Evolutionary conservation across 92 coral and sea anemone genomes (phyloP), one percentile per base, ranked within the genome.

Genomic region (Phymanthus crucifer): DNA sequence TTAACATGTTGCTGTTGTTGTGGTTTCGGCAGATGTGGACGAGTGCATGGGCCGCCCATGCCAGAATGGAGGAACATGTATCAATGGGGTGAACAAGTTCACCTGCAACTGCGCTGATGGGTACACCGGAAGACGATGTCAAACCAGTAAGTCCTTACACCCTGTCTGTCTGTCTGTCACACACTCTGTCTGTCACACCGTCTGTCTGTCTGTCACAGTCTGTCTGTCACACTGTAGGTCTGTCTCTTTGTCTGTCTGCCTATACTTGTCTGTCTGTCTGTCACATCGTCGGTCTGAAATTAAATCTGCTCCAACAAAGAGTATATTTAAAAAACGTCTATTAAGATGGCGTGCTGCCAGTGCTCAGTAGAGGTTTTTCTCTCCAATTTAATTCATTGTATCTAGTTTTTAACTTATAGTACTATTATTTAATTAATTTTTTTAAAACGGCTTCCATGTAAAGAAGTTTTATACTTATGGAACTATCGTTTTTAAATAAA

Each of bases 41-140:
- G 64, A 54, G 14, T 54, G 64, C n/a, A 12, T 54, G 6, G 64
- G 64, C 24, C 64, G 64, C 3, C 64, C 64, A 6, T 54, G 64
- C 27, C 64, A 54, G 64, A 54, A 54, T 29, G 64, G 64, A 54
- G 64, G 64, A 54, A 54, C 64, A 1, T 54, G 64, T 54, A 54
- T 54, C 10, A 11, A 54, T 19, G 64, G 64, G 8, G 27, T 54
- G 1, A 54, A 54, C 64, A 54, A 54, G 27, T 54, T 54, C 10
- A 54, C 64, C 27, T 54, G 64, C 10, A 54, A 54, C 27, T 54
- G 64, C 10, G 27, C 64, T 21, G 27, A 54, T 21, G 64, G 64
- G n/a, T 54, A 21, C 27, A 54, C 27, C 11, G 64, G 64, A 24
- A 54, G 4, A 21, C 31, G 64, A 21, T 54, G 64, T 8, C 16